Conservation (phyloP, 2,113 vertebrate genomes). For the Python bivittatus region DNA sequence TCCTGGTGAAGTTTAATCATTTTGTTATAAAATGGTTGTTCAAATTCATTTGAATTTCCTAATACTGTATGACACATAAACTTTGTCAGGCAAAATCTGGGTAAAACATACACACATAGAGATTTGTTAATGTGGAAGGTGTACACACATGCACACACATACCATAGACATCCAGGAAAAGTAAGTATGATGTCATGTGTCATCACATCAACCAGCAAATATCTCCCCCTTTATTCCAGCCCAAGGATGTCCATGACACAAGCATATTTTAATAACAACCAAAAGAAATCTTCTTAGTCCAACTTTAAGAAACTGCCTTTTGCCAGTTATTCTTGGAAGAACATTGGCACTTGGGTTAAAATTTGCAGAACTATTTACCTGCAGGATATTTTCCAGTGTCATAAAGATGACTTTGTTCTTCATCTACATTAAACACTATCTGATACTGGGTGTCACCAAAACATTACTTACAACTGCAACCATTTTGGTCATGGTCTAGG, state of each 20-base stretch:
- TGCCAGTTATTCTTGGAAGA: not conserved
- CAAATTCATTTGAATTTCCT: not conserved
- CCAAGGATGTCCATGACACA: not conserved
- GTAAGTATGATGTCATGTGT: not conserved
- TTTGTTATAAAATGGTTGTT: not conserved
- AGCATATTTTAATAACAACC: not conserved
- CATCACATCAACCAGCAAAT: not conserved
- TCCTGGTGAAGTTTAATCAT: not conserved
- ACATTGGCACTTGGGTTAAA: slow-evolving; percentile 10
- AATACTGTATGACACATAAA: not conserved
- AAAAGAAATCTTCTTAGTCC: not conserved
- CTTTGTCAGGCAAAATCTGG: not conserved
- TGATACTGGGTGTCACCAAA: slow-evolving; percentile 19
- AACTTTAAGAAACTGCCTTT: not conserved
- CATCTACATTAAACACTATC: not conserved
- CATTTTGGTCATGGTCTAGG: slow-evolving; percentile 46
- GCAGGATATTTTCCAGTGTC: not conserved
- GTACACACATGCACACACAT: not conserved
- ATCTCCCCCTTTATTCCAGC: not conserved
- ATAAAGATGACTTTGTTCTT: slow-evolving; percentile 6
- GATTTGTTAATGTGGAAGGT: not conserved
- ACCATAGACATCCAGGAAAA: not conserved
- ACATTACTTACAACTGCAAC: slow-evolving; percentile 59
- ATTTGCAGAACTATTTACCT: slow-evolving; percentile 24
- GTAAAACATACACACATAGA: not conserved